Evolutionary conservation across 2,888 invertebrate species (phyloP).

Genomic region (Caenorhabditis zanzibari): DNA sequence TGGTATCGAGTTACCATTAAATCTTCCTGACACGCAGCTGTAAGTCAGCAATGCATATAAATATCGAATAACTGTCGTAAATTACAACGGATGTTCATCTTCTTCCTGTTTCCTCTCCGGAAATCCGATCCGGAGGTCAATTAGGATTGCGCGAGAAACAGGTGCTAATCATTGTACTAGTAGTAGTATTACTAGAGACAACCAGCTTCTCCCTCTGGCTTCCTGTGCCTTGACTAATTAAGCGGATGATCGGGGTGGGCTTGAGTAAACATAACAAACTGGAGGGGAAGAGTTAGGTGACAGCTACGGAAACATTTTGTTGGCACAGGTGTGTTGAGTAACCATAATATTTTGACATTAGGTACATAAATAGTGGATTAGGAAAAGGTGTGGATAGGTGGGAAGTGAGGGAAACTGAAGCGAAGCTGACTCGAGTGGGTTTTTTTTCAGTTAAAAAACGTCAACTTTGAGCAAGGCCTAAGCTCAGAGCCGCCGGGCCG

Average conservation of each 20-base stretch:
- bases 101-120: conserved; percentile 5
- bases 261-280: conserved; percentile 46
- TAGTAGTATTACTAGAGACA: conserved; percentile 2
- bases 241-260: conserved; percentile 49
- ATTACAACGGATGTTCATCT: conserved; percentile 46
- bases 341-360: conserved; percentile 52
- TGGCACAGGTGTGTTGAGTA: conserved; percentile 59
- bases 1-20: conserved; percentile 19
- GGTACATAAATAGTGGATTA: conserved; percentile 43
- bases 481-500: too few relatives aligned
- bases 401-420: background rate
- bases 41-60: conserved; percentile 18
- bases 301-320: conserved; percentile 48
- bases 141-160: conserved; percentile 61
- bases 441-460: too few relatives aligned
- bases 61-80: conserved; percentile 15
- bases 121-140: conserved; percentile 59
- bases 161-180: conserved; percentile 56
- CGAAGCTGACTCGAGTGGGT: background rate
- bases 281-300: conserved; percentile 22
- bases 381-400: conserved; percentile 6
- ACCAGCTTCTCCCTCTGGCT: conserved; percentile 46
- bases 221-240: conserved; percentile 54
- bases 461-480: too few relatives aligned
- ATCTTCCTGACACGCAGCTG: conserved; percentile 47